phyloP scores from a whole-genome alignment of 1,140 invertebrate genomes.

The Drosophila tani region DNA sequence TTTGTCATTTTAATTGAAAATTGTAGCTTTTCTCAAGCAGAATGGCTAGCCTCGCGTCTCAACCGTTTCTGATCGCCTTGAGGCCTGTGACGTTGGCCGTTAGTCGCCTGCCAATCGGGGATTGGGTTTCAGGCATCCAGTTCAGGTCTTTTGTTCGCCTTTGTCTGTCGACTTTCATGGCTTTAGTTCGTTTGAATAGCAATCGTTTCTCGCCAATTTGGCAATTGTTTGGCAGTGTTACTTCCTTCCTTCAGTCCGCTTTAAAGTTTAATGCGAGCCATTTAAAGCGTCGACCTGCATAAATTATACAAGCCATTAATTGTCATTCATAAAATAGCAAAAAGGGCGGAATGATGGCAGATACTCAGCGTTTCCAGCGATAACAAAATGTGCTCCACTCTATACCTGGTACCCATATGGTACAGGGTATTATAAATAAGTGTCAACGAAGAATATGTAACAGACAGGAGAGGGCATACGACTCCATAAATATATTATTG shows the following conservation, averaged over 20 bases:
- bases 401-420: too few species aligned
- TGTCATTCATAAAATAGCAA: slow-evolving; percentile 4
- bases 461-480: too few species aligned
- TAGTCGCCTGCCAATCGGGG: slow-evolving; percentile 41
- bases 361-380: slow-evolving; percentile 10
- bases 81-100: slow-evolving; percentile 16
- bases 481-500: too few species aligned
- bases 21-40: slow-evolving; percentile 22
- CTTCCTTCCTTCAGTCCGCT: slow-evolving; percentile 11
- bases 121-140: slow-evolving; percentile 38
- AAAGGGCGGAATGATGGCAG: slow-evolving; percentile 14
- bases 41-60: slow-evolving; percentile 1
- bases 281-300: slow-evolving; percentile 19
- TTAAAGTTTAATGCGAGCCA: slow-evolving; percentile 6
- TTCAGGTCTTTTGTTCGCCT: slow-evolving; percentile 41
- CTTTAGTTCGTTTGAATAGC: slow-evolving; percentile 32
- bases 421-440: too few species aligned
- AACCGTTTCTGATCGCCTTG: not conserved
- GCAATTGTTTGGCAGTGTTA: slow-evolving; percentile 29
- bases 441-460: too few species aligned
- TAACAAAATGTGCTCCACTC: not conserved
- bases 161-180: slow-evolving; percentile 25
- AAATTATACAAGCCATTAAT: slow-evolving; percentile 38
- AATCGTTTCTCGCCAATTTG: slow-evolving; percentile 46
- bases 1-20: slow-evolving; percentile 80